Conservation (phyloP, 2,797 vertebrate genomes). For the Notolepis coatsorum region DNA sequence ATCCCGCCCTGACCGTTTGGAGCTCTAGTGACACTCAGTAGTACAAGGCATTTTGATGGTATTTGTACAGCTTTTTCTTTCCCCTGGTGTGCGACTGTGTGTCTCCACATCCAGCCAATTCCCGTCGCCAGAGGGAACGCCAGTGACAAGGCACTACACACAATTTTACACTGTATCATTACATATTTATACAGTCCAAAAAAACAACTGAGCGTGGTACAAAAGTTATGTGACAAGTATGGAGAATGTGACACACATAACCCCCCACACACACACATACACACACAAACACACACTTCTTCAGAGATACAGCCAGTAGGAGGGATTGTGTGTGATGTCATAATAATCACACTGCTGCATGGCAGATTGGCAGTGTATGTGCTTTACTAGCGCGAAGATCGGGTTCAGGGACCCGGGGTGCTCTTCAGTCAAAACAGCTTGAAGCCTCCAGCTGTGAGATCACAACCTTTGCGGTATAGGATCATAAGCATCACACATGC, state of each 20-base stretch:
- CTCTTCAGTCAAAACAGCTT: too few relatives aligned
- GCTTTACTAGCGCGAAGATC: too few relatives aligned
- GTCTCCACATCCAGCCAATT: conserved; percentile 48
- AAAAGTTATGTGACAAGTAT: conserved; percentile 53
- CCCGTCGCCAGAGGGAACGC: conserved; percentile 24
- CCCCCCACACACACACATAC: too few relatives aligned
- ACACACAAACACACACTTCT: too few relatives aligned
- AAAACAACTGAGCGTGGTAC: conserved; percentile 27
- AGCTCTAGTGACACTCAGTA: conserved; percentile 17
- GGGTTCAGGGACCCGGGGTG: too few relatives aligned
- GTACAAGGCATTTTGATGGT: conserved; percentile 43
- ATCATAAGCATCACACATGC: too few relatives aligned
- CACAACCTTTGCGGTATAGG: too few relatives aligned
- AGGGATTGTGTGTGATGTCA: conserved; percentile 18
- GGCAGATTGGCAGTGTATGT: too few relatives aligned
- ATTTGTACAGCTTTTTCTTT: conserved; percentile 54
- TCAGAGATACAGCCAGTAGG: conserved; percentile 29
- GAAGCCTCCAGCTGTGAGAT: too few relatives aligned
- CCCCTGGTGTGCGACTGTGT: conserved; percentile 38
- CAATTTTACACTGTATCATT: conserved; percentile 54
- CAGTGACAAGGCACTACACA: conserved; percentile 46
- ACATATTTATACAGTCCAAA: conserved; percentile 52
- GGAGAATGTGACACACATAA: conserved; percentile 44
- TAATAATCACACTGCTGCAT: conserved; percentile 22
- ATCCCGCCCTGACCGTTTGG: too few relatives aligned